Evolutionary conservation across 2,113 vertebrate genomes (phyloP).

Genomic region (Thymallus thymallus): DNA sequence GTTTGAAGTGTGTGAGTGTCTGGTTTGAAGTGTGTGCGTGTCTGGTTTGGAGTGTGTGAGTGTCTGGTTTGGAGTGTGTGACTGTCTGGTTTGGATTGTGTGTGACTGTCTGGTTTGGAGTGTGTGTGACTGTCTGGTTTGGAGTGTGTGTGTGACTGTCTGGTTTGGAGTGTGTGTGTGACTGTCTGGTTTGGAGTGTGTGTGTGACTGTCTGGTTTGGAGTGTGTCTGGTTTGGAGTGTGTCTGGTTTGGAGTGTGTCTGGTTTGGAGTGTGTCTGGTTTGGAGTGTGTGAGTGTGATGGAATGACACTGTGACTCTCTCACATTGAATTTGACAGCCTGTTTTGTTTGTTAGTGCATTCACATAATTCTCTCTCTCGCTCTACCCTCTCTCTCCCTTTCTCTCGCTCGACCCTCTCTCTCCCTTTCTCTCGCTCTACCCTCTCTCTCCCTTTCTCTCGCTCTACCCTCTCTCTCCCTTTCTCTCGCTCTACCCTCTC

Average conservation of each 20-base stretch:
- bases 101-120: too few relatives aligned
- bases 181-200: too few relatives aligned
- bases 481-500: not conserved
- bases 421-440: not conserved
- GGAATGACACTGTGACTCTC: constrained; percentile 9
- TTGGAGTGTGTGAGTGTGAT: constrained; percentile 37
- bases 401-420: constrained; percentile 20
- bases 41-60: constrained; percentile 40
- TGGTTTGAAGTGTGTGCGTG: too few relatives aligned
- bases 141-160: too few relatives aligned
- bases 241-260: too few relatives aligned
- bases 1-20: constrained; percentile 37
- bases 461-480: too few relatives aligned
- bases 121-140: too few relatives aligned
- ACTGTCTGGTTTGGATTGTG: too few relatives aligned
- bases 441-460: not conserved
- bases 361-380: not conserved
- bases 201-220: too few relatives aligned
- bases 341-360: constrained; percentile 54
- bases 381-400: not conserved
- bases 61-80: constrained; percentile 39
- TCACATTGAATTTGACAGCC: constrained; percentile 40
- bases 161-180: too few relatives aligned
- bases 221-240: too few relatives aligned
- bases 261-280: too few relatives aligned